Conservation (phyloP, 2,113 vertebrate species). For the Furnarius figulus region DNA sequence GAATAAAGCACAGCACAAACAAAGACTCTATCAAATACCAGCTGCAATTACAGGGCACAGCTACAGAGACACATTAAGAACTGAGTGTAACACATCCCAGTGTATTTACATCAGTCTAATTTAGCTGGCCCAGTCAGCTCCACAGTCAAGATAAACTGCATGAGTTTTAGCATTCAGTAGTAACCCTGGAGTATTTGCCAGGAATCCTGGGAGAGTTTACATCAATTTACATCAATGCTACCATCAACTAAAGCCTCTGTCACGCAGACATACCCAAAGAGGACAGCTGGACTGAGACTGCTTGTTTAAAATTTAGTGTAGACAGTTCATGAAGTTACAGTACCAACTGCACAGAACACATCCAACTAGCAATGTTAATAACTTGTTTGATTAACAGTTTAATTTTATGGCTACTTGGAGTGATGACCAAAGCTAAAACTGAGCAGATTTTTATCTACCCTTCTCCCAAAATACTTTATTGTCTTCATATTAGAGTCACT, state of each 20-base stretch:
- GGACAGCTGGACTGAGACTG: neutral
- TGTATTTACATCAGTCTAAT: conserved; percentile 4
- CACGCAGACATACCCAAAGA: neutral
- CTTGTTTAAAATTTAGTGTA: neutral
- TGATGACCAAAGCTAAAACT: neutral
- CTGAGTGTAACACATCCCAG: neutral
- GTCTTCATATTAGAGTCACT: neutral
- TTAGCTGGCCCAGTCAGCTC: neutral
- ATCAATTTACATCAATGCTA: neutral
- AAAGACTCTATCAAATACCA: neutral
- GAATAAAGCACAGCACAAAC: conserved; percentile 1
- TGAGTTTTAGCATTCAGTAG: neutral
- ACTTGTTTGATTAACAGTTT: neutral
- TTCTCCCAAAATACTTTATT: neutral
- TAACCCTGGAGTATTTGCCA: neutral
- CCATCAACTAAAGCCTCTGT: neutral
- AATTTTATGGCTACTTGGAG: neutral
- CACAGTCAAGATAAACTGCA: neutral
- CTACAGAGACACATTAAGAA: neutral
- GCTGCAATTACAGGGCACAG: neutral
- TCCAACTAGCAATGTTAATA: neutral
- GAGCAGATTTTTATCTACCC: neutral
- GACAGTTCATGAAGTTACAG: neutral
- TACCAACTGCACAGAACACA: neutral
- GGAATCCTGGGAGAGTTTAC: neutral